A percentile compares a stretch with the other conserved stretches of the same genome.
Evolutionary conservation across 2,888 invertebrate genomes (phyloP).

Genomic region (Troides aeacus): DNA sequence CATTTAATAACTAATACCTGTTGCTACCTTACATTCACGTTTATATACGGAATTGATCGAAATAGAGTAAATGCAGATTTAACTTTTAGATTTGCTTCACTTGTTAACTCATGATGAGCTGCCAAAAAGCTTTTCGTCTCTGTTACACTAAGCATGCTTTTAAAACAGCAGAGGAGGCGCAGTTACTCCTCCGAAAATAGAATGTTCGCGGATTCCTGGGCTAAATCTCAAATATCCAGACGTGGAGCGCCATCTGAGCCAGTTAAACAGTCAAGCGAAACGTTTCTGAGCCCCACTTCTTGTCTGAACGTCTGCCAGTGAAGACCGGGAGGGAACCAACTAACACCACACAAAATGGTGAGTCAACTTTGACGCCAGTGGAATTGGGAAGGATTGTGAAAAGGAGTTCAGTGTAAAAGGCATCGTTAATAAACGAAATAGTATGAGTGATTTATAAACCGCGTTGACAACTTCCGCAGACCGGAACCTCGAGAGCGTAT

Average conservation of each 20-base stretch:
- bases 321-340: slow-evolving; percentile 83
- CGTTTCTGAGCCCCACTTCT: slow-evolving; percentile 87
- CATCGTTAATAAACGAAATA: slow-evolving; percentile 51
- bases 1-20: slow-evolving; percentile 33
- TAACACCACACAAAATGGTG: slow-evolving; percentile 85
- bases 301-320: slow-evolving; percentile 87
- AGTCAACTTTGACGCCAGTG: slow-evolving; percentile 74
- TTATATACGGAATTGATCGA: slow-evolving; percentile 60
- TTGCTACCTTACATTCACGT: slow-evolving; percentile 55
- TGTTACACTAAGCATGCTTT: slow-evolving; percentile 49
- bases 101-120: slow-evolving; percentile 43
- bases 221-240: slow-evolving; percentile 83
- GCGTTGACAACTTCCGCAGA: slow-evolving; percentile 63
- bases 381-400: slow-evolving; percentile 72
- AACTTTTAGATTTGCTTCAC: slow-evolving; percentile 66
- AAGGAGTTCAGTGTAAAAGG: slow-evolving; percentile 69
- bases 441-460: slow-evolving; percentile 53
- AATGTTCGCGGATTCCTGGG: slow-evolving; percentile 79
- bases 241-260: slow-evolving; percentile 85
- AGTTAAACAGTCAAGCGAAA: slow-evolving; percentile 86
- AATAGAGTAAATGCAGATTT: slow-evolving; percentile 78
- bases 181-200: slow-evolving; percentile 75
- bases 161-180: slow-evolving; percentile 58
- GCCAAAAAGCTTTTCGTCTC: slow-evolving; percentile 57
- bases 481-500: slow-evolving; percentile 63